Evolutionary conservation across 2,797 vertebrate genomes (phyloP), one percentile per base, ranked within the genome.

Genomic region (Neomorphus geoffroyi): DNA sequence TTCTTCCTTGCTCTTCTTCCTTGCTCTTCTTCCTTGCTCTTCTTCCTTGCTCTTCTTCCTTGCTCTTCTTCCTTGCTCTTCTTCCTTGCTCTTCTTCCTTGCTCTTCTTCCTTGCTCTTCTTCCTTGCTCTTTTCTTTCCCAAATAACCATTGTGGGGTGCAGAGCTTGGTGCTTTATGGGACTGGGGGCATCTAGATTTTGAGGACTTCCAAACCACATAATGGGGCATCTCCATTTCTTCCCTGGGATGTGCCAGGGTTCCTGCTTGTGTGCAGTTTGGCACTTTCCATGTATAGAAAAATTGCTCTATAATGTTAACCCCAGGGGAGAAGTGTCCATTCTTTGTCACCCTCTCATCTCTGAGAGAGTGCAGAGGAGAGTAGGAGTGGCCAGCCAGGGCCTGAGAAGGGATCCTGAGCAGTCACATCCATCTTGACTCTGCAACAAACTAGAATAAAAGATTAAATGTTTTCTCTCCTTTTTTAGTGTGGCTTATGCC

Each of bases 391-490:
- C 33, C 2, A 2, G 51, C 8, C 4, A 7, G 81, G 18, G 33
- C 53, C 1, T 5, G 72, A 72, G 90, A 61, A 71, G 21, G 54
- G 26, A 65, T 66, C 54, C 60, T 50, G 61, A 58, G 46, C 3
- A 3, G 46, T 32, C 5, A 0, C 35, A 67, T 88, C 78, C 41
- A 32, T 85, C 75, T 75, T 9, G 1, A 28, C 77, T 79, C 62
- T 93, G 74, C 56, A 83, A 56, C 71, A 92, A 93, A 56, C 57
- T 16, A 19, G 83, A 89, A 91, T 58, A 83, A 61, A 79, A 94
- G 71, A 95, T 93, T 65, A 51, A 71, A 70, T 46, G 32, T 81
- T 86, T 92, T 58, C 50, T 61, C 75, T 83, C 75, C 51, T 54
- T 70, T 93, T 94, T 90, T 69, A 71, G 71, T 2, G 10, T n/a